Base-by-base conservation (phyloP, 2,113 vertebrate species). In the Baryphthengus martii region DNA sequence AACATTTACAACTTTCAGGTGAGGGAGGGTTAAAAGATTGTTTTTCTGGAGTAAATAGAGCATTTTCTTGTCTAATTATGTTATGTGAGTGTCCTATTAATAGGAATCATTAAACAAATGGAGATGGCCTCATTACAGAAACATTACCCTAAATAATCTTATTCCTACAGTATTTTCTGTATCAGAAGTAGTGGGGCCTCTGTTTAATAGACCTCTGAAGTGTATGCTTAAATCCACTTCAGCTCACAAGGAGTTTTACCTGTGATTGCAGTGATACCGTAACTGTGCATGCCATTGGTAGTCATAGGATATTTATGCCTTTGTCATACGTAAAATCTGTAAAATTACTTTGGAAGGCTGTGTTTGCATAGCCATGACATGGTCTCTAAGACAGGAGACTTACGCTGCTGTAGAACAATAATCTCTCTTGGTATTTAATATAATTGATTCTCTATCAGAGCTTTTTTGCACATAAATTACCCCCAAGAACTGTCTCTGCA, bases 231-330 rank as follows among this genome's bases (percentile, higher is more conserved):
- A 83, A 74, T 31, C 18, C 13, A 6, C 20, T 83, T 91, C 47
- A 88, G 35, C 68, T 56, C 28, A 59, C 33, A 31, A 25, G 35
- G 65, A 29, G 6, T 50, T 82, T 76, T 73, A 31, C 13, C 33
- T 66, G 0, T 50, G 65, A 39, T 28, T 77, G 29, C 50, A 71
- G 61, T 33, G 49, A n/a, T 13, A 13, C 26, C 1, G 0, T 50
- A 71, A 40, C 28, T 47, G 6, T 23, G 26, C 0, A 1, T 87
- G 37, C 35, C 45, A 25, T 8, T 58, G 55, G 7, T 10, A 68
- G 40, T 61, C 21, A 11, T 1, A 25, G 50, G 65, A 61, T 50
- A 61, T 42, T 78, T 55, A 11, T 37, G 49, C 25, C 45, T 79
- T 74, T 70, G 24, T 68, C 25, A 29, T 10, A 11, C 7, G 5